A percentile compares a stretch with the other conserved stretches of the same genome.
phyloP scores from a whole-genome alignment of 2,888 invertebrate genomes.

The Tyria jacobaeae region DNA sequence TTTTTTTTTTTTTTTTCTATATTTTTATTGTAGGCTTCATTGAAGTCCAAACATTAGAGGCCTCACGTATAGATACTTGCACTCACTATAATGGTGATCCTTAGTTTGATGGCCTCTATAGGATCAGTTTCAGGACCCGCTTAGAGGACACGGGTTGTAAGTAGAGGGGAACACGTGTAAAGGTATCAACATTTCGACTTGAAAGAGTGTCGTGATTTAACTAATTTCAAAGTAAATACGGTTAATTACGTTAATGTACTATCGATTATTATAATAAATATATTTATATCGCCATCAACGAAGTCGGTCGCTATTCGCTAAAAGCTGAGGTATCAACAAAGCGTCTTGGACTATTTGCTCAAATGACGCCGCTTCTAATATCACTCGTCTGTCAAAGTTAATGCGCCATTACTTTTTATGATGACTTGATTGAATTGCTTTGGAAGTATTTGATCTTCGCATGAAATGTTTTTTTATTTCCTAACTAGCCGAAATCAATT shows the following conservation, averaged over 20 bases:
- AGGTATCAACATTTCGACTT: too few species aligned
- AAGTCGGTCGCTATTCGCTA: not conserved
- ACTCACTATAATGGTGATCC: too few species aligned
- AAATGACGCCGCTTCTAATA: conserved; percentile 12
- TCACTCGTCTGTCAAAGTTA: conserved; percentile 16
- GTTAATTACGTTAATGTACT: not conserved
- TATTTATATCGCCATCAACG: not conserved
- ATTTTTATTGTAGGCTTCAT: too few species aligned
- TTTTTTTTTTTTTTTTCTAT: too few species aligned
- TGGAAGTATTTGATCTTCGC: conserved; percentile 17
- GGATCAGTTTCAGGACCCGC: too few species aligned
- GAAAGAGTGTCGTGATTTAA: not conserved
- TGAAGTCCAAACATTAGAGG: too few species aligned
- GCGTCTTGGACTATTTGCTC: conserved; percentile 8
- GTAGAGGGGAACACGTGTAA: too few species aligned
- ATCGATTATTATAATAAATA: not conserved
- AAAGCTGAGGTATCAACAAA: conserved; percentile 7
- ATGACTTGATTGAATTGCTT: conserved; percentile 19
- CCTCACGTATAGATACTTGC: too few species aligned
- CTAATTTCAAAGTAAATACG: not conserved
- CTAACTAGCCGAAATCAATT: not conserved
- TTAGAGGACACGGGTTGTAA: too few species aligned
- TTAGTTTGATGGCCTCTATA: too few species aligned
- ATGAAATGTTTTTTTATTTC: conserved; percentile 4
- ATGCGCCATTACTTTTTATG: conserved; percentile 20